Base-by-base conservation (phyloP, 64 coral and sea anemone genomes). In the Montipora cactus region DNA sequence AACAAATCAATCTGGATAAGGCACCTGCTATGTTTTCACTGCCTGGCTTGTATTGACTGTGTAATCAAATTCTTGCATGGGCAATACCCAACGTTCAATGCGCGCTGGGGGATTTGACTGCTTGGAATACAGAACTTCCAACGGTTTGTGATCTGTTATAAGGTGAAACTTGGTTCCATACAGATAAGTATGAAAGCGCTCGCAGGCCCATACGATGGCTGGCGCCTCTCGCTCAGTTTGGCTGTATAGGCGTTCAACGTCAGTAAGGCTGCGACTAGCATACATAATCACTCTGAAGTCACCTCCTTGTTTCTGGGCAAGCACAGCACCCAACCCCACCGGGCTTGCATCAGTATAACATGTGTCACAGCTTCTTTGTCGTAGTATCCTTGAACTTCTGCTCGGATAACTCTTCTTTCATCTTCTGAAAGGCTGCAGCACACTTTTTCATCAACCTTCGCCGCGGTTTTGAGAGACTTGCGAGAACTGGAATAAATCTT, bases 261-360 rank as follows among this genome's bases (percentile, higher is more conserved):
- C 45, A 5, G 76, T 48, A 16, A 78, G 76, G 11, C 13, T 47
- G 4, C 76, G 5, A 47, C 76, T 78, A 1, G 76, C 44, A 18
- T 78, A 50, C 4, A 18, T 19, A 47, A 50, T 78, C 5, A 78
- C 76, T 48, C 12, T 46, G 45, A 48, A 48, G 16, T 49, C 44
- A 15, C 46, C 3, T 18, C 45, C 45, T 7, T 18, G 8, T 49
- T 47, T 47, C 44, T 49, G 47, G 13, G 45, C 10, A 46, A 78
- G 44, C 13, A 16, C 13, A 15, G 76, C 47, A 13, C 76, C 47
- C 10, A 50, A 48, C 13, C 76, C 47, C 6, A 78, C 76, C 8
- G 76, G 47, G 16, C 76, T 78, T 78, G 46, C 25, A 76, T 76
- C 74, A 44, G 74, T 76, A 76, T 72, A 13, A 76, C 28, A 7